Conservation (phyloP, 2,113 vertebrate genomes). For the Odobenus rosmarus region DNA sequence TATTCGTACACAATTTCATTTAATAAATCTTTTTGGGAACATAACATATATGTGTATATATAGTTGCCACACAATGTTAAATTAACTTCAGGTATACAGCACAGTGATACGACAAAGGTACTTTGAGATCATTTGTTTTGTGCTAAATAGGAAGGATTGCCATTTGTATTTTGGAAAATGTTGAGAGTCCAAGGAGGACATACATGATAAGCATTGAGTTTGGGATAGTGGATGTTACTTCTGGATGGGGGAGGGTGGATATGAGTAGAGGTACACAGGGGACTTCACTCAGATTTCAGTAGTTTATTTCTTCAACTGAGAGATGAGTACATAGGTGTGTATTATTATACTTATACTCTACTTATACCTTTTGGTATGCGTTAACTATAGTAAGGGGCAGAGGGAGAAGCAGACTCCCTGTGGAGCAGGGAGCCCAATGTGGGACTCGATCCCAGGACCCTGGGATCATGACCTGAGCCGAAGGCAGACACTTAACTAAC, state of each 20-base stretch:
- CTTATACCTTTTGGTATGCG: background rate
- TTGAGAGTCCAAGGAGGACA: background rate
- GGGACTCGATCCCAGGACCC: no score
- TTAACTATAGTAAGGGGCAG: background rate
- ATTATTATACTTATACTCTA: background rate
- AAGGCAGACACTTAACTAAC: no score
- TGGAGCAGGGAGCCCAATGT: no score
- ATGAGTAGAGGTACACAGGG: background rate
- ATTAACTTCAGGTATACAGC: background rate
- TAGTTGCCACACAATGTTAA: background rate
- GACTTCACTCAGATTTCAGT: background rate
- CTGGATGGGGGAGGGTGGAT: background rate
- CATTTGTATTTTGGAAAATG: background rate
- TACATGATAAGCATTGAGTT: background rate
- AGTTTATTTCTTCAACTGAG: background rate
- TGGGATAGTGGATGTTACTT: background rate
- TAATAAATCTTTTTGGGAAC: background rate
- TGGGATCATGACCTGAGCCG: no score
- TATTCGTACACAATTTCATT: background rate
- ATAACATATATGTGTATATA: background rate
- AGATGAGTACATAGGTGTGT: background rate
- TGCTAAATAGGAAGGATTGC: background rate
- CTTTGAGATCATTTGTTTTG: background rate
- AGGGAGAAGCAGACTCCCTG: no score
- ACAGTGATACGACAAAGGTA: background rate